Evolutionary conservation across 2,797 vertebrate species (phyloP).

Genomic region (Tragopan temminckii): DNA sequence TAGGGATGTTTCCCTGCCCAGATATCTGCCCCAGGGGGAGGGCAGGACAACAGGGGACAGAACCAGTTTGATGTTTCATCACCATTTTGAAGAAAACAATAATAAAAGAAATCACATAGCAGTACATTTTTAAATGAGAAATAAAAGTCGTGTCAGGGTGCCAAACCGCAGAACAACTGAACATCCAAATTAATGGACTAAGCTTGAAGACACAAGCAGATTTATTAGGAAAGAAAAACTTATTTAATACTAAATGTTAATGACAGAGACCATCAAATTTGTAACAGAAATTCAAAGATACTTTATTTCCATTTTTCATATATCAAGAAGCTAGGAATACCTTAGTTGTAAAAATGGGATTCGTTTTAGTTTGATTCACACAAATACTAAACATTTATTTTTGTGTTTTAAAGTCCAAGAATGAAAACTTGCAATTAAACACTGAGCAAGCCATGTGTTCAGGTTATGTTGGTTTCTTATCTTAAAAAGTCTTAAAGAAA

Average conservation of each 20-base stretch:
- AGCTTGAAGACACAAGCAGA: constrained; percentile 77
- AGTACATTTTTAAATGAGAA: neutral
- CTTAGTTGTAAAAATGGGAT: constrained; percentile 86
- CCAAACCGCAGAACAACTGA: constrained; percentile 42
- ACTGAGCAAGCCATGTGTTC: constrained; percentile 86
- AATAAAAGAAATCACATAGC: fast-evolving
- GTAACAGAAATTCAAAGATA: constrained; percentile 88
- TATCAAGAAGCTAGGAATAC: constrained; percentile 85
- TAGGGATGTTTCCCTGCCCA: neutral
- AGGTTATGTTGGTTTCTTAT: constrained; percentile 82
- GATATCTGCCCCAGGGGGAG: neutral
- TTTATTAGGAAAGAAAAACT: constrained; percentile 84
- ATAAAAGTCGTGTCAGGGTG: neutral
- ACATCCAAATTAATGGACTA: constrained; percentile 56
- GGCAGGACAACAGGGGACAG: fast-evolving
- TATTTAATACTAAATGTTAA: constrained; percentile 83
- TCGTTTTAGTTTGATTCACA: constrained; percentile 83
- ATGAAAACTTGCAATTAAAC: constrained; percentile 87
- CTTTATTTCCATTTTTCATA: constrained; percentile 86
- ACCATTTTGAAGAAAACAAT: neutral
- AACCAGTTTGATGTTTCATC: neutral
- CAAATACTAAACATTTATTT: constrained; percentile 85
- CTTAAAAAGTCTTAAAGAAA: constrained; percentile 85
- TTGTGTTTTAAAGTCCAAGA: constrained; percentile 85
- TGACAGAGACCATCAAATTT: constrained; percentile 84